Conservation (phyloP, 2,797 vertebrate genomes). For the Chloroceryle amazona region DNA sequence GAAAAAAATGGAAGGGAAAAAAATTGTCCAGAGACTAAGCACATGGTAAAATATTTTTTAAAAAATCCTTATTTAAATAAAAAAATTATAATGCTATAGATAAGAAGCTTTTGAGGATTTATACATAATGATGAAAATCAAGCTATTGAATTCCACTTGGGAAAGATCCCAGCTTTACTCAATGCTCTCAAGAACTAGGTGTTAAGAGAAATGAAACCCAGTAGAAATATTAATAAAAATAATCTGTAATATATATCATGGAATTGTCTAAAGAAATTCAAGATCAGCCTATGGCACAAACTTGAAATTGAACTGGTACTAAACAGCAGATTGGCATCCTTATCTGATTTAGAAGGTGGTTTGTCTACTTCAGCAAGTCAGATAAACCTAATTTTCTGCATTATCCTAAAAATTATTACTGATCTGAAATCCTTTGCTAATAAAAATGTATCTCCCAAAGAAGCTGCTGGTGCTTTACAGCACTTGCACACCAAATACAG, state of each 20-base stretch:
- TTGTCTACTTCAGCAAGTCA: not conserved
- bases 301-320: not conserved
- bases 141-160: not conserved
- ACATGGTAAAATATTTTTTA: not conserved
- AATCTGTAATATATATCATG: not conserved
- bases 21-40: not conserved
- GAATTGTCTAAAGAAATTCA: not conserved
- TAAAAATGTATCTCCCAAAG: not conserved
- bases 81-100: not conserved
- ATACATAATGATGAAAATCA: not conserved
- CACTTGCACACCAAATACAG: not conserved
- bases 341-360: not conserved
- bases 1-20: not conserved
- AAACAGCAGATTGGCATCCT: not conserved
- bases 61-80: not conserved
- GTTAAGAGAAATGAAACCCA: not conserved
- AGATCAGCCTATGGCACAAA: not conserved
- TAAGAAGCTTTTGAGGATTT: not conserved
- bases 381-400: not conserved
- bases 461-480: not conserved
- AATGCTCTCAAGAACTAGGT: not conserved
- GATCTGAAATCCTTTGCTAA: not conserved
- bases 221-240: not conserved
- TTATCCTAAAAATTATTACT: not conserved
- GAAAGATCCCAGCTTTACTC: not conserved